Percentiles rank a stretch among this genome's conserved stretches.
phyloP scores from a whole-genome alignment of 2,113 vertebrate genomes.

The Ivindomyrus marchei region DNA sequence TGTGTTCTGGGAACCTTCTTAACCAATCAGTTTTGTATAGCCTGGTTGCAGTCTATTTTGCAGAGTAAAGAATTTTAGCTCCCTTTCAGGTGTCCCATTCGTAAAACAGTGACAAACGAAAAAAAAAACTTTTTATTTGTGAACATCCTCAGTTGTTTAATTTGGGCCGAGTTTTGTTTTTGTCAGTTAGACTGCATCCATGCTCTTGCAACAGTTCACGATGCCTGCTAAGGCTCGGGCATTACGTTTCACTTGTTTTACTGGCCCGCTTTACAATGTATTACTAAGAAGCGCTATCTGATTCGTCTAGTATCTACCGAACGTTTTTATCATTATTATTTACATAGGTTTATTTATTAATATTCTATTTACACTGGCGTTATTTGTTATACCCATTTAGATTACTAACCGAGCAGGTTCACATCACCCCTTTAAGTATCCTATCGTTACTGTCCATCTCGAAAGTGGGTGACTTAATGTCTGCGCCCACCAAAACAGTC shows the following conservation, averaged over 20 bases:
- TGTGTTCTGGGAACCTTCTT: not conserved
- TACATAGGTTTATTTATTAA: not conserved
- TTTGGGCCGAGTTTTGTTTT: not conserved
- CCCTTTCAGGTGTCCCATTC: not conserved
- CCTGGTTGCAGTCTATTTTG: not conserved
- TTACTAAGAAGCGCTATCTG: not conserved
- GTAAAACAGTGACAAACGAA: not conserved
- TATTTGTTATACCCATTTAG: not conserved
- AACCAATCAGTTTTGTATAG: not conserved
- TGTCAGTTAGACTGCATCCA: not conserved
- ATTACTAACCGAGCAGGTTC: not conserved
- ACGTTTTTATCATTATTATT: not conserved
- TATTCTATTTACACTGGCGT: not conserved
- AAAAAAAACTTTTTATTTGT: not conserved
- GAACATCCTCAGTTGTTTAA: not conserved
- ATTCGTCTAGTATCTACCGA: not conserved
- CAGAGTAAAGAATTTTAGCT: not conserved
- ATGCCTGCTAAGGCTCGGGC: not conserved
- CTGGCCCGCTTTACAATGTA: not conserved
- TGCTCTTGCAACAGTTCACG: not conserved
- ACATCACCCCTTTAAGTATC: not conserved
- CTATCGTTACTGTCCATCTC: not conserved
- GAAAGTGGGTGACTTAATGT: not conserved
- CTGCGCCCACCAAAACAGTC: not conserved
- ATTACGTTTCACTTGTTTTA: not conserved